A percentile compares a stretch with the other conserved stretches of the same genome.
These are phyloP conservation scores for Stegana nigrithorax DNA, from an alignment of 2,888 invertebrate genomes.

Conservation along the genomic window DNA sequence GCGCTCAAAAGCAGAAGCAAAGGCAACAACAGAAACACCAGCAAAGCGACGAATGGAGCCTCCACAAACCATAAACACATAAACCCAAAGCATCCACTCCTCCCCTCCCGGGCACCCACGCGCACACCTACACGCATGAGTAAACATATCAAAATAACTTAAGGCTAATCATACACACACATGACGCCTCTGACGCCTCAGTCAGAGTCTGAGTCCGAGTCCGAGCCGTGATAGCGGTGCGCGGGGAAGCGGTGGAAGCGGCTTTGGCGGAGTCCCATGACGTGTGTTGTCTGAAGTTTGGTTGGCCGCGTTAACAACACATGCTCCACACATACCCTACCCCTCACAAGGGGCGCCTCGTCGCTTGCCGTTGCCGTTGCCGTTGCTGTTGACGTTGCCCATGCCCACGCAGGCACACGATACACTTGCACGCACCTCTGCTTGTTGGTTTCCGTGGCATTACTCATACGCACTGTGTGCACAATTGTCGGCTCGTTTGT, in stretches of 20 bases:
- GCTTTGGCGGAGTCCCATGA: not conserved
- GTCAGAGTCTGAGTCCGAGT: no score
- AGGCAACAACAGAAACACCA: not conserved
- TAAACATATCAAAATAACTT: slow-evolving; percentile 20
- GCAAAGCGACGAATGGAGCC: not conserved
- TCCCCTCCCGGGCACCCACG: not conserved
- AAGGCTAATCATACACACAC: slow-evolving; percentile 15
- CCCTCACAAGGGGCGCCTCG: no score
- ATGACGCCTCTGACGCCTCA: not conserved
- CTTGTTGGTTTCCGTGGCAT: slow-evolving; percentile 1
- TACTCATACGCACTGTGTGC: slow-evolving; percentile 14
- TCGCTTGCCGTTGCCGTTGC: no score
- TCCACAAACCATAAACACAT: not conserved
- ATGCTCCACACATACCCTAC: no score
- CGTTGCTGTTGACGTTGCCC: no score
- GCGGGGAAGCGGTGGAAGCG: no score
- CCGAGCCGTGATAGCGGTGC: no score
- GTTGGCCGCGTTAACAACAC: not conserved
- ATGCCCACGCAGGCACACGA: not conserved
- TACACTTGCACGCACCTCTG: not conserved
- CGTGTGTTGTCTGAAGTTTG: not conserved
- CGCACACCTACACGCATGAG: not conserved
- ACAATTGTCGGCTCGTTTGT: not conserved
- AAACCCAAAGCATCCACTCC: not conserved
- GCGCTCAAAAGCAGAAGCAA: not conserved